These are phyloP conservation scores for Polypterus bichir DNA, from an alignment of 2,113 vertebrate genomes.

Conservation along the genomic window DNA sequence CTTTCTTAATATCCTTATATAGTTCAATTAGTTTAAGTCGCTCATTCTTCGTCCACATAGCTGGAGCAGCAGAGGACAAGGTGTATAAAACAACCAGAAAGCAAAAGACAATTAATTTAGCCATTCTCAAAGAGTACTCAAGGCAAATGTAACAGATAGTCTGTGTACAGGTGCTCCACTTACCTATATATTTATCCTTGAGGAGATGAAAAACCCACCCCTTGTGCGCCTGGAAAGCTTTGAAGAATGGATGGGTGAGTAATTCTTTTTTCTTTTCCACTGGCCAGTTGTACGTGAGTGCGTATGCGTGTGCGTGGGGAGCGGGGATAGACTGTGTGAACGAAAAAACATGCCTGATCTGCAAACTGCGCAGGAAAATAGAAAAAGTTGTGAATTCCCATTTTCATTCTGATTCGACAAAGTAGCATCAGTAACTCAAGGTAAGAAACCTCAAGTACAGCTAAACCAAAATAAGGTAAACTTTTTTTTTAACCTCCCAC, in stretches of 20 bases:
- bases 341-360: conserved; percentile 52
- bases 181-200: conserved; percentile 81
- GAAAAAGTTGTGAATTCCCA: conserved; percentile 79
- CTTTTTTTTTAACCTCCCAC: conserved; percentile 33
- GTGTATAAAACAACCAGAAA: conserved; percentile 30
- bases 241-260: conserved; percentile 78
- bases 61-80: background rate
- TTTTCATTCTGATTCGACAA: conserved; percentile 70
- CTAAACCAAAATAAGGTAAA: conserved; percentile 42
- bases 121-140: conserved; percentile 20
- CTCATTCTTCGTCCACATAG: rapidly evolving
- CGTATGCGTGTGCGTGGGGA: conserved; percentile 53
- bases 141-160: conserved; percentile 17
- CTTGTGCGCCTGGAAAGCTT: conserved; percentile 76
- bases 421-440: conserved; percentile 30
- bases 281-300: conserved; percentile 59
- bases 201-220: conserved; percentile 74
- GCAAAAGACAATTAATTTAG: conserved; percentile 32
- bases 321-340: conserved; percentile 59
- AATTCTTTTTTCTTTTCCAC: conserved; percentile 95
- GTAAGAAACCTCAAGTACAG: conserved; percentile 30
- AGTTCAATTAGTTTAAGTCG: conserved; percentile 22
- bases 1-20: background rate
- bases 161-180: conserved; percentile 41
- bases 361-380: conserved; percentile 75